Conservation (phyloP, 1,140 invertebrate species). For the Tetragnatha versicolor region DNA sequence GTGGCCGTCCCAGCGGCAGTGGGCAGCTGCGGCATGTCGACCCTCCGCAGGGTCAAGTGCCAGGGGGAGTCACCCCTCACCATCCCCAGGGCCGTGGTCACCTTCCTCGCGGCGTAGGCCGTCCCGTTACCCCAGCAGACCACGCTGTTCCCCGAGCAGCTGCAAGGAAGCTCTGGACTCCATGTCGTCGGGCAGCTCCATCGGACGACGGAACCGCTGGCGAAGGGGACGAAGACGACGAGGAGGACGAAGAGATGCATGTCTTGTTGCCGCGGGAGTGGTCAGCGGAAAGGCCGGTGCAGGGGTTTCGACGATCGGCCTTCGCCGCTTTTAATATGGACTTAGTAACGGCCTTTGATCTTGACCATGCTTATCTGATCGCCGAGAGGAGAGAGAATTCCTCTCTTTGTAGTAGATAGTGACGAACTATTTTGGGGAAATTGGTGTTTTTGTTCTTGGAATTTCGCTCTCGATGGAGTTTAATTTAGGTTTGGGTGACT, state of each 20-base stretch:
- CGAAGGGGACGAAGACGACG: neutral
- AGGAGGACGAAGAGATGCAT: neutral
- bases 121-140: neutral
- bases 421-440: no score
- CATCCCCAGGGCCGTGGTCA: neutral
- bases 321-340: slow-evolving; percentile 15
- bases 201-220: neutral
- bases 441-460: no score
- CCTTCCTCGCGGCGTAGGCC: neutral
- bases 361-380: slow-evolving; percentile 3
- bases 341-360: slow-evolving; percentile 36
- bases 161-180: neutral
- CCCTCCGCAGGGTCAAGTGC: neutral
- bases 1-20: neutral
- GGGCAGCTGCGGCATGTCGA: neutral
- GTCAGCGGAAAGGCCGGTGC: neutral
- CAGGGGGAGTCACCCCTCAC: neutral
- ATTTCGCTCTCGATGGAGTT: no score
- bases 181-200: neutral
- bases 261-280: slow-evolving; percentile 13
- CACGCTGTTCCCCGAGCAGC: neutral
- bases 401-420: no score
- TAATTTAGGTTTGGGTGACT: no score
- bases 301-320: neutral
- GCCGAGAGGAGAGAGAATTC: neutral